Conservation (phyloP, 2,113 vertebrate genomes). For the Oryzias celebensis region DNA sequence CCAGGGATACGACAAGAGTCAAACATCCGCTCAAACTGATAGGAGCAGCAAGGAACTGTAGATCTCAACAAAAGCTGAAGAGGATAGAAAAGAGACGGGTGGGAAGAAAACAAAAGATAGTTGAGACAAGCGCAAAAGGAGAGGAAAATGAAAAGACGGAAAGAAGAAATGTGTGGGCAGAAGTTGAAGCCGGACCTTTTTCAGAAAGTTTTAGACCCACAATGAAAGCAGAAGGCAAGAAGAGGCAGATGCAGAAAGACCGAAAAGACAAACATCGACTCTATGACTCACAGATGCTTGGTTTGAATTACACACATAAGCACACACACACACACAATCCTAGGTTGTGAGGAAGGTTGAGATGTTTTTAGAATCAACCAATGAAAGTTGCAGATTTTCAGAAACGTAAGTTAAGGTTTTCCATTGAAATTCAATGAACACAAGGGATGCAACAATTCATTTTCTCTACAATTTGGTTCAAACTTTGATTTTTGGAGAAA, state of each 20-base stretch:
- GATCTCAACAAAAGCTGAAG: conserved; percentile 85
- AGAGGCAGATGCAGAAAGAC: conserved; percentile 40
- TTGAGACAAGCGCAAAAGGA: neutral
- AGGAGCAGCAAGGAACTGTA: conserved; percentile 84
- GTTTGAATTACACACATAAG: conserved; percentile 14
- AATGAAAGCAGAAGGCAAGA: conserved; percentile 29
- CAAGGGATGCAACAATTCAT: neutral
- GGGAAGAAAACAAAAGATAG: conserved; percentile 7
- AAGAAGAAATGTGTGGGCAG: conserved; percentile 34
- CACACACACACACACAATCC: neutral
- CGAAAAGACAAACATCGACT: conserved; percentile 34
- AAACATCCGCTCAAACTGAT: conserved; percentile 87
- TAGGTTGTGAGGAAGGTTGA: conserved; percentile 13
- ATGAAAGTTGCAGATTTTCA: neutral
- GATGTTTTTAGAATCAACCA: conserved; percentile 4
- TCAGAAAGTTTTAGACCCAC: conserved; percentile 36
- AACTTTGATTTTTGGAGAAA: no score
- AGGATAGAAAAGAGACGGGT: conserved; percentile 41
- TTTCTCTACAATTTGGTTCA: neutral
- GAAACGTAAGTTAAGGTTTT: neutral
- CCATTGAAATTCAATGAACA: neutral
- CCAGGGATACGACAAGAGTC: conserved; percentile 84
- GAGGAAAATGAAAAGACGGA: conserved; percentile 8
- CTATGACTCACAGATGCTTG: conserved; percentile 31
- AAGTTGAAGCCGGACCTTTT: conserved; percentile 35